A percentile compares a stretch with the other conserved stretches of the same genome.
phyloP scores from a whole-genome alignment of 2,113 vertebrate genomes.

The Coracopsis vasa region DNA sequence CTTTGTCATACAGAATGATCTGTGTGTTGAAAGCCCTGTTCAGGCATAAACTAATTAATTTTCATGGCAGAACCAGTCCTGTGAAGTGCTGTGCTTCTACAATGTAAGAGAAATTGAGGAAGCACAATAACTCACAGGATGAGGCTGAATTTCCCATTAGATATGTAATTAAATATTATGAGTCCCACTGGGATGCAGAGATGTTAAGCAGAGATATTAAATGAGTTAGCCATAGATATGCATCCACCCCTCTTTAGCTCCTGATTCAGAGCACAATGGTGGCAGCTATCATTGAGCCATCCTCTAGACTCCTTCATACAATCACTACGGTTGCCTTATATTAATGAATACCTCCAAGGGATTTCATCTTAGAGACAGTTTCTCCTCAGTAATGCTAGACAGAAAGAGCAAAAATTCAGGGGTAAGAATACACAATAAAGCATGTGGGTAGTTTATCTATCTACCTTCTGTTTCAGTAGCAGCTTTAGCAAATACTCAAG shows the following conservation, averaged over 20 bases:
- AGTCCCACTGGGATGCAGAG: not conserved
- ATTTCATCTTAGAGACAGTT: not conserved
- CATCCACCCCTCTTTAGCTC: not conserved
- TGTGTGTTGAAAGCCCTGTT: slow-evolving; percentile 47
- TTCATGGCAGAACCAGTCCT: slow-evolving; percentile 31
- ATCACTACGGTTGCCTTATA: not conserved
- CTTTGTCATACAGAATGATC: slow-evolving; percentile 44
- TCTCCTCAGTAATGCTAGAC: not conserved
- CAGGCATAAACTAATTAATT: slow-evolving; percentile 61
- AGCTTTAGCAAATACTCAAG: not conserved
- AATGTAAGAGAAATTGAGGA: not conserved
- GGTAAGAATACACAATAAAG: not conserved
- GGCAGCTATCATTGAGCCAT: not conserved
- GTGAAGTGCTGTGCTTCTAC: slow-evolving; percentile 20
- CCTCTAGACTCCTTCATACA: not conserved
- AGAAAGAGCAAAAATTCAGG: not conserved
- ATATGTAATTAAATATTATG: slow-evolving; percentile 46
- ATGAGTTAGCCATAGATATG: not conserved
- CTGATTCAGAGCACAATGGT: not conserved
- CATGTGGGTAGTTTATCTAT: not conserved
- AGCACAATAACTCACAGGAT: slow-evolving; percentile 25
- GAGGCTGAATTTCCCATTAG: slow-evolving; percentile 33
- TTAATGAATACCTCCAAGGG: not conserved
- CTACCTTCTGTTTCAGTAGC: not conserved
- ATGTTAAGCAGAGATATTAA: slow-evolving; percentile 42